A percentile compares a stretch with the other conserved stretches of the same genome.
phyloP scores from a whole-genome alignment of 2,888 invertebrate species.

The Watsonalla binaria region DNA sequence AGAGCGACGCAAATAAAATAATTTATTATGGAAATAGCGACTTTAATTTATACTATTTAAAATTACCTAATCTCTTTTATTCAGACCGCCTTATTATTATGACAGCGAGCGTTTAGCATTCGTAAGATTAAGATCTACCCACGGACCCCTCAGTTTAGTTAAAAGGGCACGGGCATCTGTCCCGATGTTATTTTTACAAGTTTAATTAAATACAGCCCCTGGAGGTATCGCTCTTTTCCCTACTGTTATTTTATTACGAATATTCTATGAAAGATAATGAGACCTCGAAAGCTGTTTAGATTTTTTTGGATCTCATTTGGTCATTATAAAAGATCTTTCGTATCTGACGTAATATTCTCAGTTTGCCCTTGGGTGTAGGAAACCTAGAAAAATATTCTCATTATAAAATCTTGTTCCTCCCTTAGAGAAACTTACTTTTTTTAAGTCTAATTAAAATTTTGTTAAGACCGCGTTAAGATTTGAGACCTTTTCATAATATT shows the following conservation, averaged over 20 bases:
- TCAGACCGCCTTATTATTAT: not conserved
- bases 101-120: not conserved
- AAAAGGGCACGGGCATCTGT: not conserved
- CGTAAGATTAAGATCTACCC: not conserved
- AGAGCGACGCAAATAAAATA: no score
- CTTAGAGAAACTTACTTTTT: no score
- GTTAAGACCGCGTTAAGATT: no score
- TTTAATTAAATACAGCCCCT: not conserved
- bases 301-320: not conserved
- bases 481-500: no score
- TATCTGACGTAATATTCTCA: no score
- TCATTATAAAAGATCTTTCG: not conserved
- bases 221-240: not conserved
- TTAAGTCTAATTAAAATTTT: no score
- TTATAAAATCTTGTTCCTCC: no score
- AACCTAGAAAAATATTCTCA: no score
- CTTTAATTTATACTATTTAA: no score
- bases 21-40: no score
- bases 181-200: not conserved
- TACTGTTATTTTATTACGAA: not conserved
- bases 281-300: not conserved
- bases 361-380: no score
- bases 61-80: not conserved
- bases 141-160: not conserved
- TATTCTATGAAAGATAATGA: not conserved